Percentiles rank a stretch among this genome's conserved stretches.
These are phyloP conservation scores for Apotomis turbidana DNA, from an alignment of 2,888 invertebrate species.

Conservation along the genomic window DNA sequence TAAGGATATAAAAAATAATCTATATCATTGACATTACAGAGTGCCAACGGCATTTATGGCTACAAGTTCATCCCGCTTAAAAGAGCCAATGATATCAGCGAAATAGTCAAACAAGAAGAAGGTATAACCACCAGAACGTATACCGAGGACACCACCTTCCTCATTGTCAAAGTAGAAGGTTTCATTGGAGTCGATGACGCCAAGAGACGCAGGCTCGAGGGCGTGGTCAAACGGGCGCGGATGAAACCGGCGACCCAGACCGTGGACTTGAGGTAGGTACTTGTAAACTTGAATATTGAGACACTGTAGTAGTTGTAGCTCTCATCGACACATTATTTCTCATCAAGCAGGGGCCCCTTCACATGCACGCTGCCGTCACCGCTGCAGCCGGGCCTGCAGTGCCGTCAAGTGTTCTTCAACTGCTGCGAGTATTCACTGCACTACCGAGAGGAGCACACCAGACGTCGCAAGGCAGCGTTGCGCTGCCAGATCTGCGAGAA, in stretches of 20 bases:
- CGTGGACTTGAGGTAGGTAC: constrained; percentile 67
- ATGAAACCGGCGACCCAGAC: constrained; percentile 61
- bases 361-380: constrained; percentile 73
- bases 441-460: constrained; percentile 77
- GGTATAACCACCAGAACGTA: constrained; percentile 63
- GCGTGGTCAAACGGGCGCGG: constrained; percentile 55
- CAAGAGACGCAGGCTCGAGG: constrained; percentile 58
- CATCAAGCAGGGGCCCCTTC: constrained; percentile 70
- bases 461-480: constrained; percentile 73
- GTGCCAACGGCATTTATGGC: constrained; percentile 57
- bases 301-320: not conserved
- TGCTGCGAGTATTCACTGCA: constrained; percentile 80
- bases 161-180: constrained; percentile 69
- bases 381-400: constrained; percentile 68
- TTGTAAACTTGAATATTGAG: not conserved
- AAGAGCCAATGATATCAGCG: constrained; percentile 45
- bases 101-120: constrained; percentile 51
- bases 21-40: constrained; percentile 50
- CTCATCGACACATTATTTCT: constrained; percentile 19
- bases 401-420: constrained; percentile 75
- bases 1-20: not conserved
- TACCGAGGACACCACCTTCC: constrained; percentile 65
- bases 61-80: constrained; percentile 67
- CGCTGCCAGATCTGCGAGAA: constrained; percentile 81
- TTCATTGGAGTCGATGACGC: constrained; percentile 52